phyloP scores from a whole-genome alignment of 2,113 vertebrate species.

The Irena cyanogastra region DNA sequence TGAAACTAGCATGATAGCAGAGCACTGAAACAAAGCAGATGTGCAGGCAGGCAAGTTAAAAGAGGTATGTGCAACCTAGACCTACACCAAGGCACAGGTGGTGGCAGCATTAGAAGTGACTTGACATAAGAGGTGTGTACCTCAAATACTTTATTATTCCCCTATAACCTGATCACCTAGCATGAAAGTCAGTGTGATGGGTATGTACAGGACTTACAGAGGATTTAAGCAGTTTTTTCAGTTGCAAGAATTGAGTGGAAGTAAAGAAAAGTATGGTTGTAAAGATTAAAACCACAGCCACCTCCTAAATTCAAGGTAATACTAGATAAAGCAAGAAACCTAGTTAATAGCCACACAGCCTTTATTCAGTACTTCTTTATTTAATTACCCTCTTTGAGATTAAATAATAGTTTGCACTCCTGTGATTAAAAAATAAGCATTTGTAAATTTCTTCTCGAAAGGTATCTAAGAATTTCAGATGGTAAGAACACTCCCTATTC shows the following conservation, averaged over 20 bases:
- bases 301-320: neutral
- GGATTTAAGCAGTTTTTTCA: neutral
- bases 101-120: neutral
- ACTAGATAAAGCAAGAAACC: neutral
- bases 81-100: neutral
- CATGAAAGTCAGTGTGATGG: neutral
- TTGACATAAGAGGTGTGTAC: neutral
- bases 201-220: neutral
- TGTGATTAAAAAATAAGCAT: neutral
- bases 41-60: neutral
- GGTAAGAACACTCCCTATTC: neutral
- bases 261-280: neutral
- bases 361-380: neutral
- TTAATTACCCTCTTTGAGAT: neutral
- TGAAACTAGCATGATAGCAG: neutral
- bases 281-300: neutral
- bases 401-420: neutral
- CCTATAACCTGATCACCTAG: neutral
- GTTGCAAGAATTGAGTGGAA: neutral
- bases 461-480: neutral
- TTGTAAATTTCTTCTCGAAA: neutral
- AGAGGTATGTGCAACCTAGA: neutral
- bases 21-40: neutral
- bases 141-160: neutral
- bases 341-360: neutral